Evolutionary conservation across 2,888 invertebrate genomes (phyloP), one percentile per base, ranked within the genome.

Genomic region (Tenthredo amoena): DNA sequence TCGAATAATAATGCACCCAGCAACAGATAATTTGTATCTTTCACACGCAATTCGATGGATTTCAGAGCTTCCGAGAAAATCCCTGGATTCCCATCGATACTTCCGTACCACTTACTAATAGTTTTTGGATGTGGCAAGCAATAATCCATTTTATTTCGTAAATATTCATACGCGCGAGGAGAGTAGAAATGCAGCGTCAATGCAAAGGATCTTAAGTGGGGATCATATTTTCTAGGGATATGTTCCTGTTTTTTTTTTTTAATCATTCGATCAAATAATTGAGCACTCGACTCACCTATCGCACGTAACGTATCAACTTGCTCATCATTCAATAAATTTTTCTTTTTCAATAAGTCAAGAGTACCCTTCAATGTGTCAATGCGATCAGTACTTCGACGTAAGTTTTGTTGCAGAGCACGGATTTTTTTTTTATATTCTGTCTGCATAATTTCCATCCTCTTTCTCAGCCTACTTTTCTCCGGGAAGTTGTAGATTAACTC

Each of bases 101-200:
- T 87, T 68, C 86, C 65, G 71, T 90, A 92, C 92, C 92, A 93
- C 68, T 89, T 91, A 68, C 88, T 86, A 15, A 92, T 87, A 4
- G 91, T 91, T 37, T 87, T 87, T 10, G 86, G 82, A 86, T 91
- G 89, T 40, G 93, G 92, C 34, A 91, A 86, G 84, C 87, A 87
- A 12, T 88, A 88, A n/a, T 90, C 86, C 87, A 92, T 92, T 72
- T 87, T 88, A 87, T 90, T 85, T 87, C 92, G 77, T 6, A 92
- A 90, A 87, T 90, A 92, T n/a, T 88, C 84, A 85, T 92, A 91
- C 0, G 89, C 92, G 86, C 89, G 90, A 18, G 90, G 88, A 0
- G 90, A 91, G 71, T 91, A 91, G 84, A 89, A 92, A 85, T 92
- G 88, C 5, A 91, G 85, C 9, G 91, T 91, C 12, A 89, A 84